Base-by-base conservation (phyloP, 2,113 vertebrate species). In the Lanius collurio region DNA sequence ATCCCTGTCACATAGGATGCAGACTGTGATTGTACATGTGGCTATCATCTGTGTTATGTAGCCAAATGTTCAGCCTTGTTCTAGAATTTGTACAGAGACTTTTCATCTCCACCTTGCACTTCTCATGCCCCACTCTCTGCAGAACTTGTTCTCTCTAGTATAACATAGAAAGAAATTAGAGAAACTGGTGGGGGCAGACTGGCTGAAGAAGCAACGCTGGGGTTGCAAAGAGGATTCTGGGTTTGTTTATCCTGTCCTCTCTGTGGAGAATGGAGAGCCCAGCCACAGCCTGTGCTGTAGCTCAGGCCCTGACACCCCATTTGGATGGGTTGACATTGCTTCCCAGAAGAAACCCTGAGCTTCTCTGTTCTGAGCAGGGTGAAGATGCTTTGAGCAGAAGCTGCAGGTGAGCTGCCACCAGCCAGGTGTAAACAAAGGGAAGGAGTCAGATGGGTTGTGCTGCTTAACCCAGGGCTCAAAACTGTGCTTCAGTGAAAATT, bases 21-120 rank as follows among this genome's bases (percentile, higher is more conserved):
- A 55, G 60, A 42, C 55, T 82, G 52, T 59, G 35, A 15, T 33
- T 5, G 2, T 10, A 5, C 26, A 2, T 2, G 39, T 21, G 21
- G 15, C 18, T 53, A 0, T 11, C 69, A 0, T 13, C 70, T 53
- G 37, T 68, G 20, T 37, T 56, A 24, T 2, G 19, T 2, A 41
- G 52, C 26, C 82, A 65, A 74, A 84, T 4, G 13, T 59, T 67
- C 69, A 84, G 35, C 39, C 60, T 53, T 35, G 33, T 37, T 49
- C 30, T 37, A 49, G n/a, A 83, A 85, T 20, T 41, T 24, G 3
- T 21, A 57, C 0, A 2, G 62, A 50, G 46, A 10, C 21, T 83
- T 93, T 42, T 57, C 75, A 57, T 41, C 53, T 57, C 24, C 8
- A 30, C 39, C 26, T 70, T 85, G 42, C 15, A 23, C 60, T 52